These are phyloP conservation scores for Tenthredo distinguenda DNA, from an alignment of 2,888 invertebrate species.

Conservation along the genomic window DNA sequence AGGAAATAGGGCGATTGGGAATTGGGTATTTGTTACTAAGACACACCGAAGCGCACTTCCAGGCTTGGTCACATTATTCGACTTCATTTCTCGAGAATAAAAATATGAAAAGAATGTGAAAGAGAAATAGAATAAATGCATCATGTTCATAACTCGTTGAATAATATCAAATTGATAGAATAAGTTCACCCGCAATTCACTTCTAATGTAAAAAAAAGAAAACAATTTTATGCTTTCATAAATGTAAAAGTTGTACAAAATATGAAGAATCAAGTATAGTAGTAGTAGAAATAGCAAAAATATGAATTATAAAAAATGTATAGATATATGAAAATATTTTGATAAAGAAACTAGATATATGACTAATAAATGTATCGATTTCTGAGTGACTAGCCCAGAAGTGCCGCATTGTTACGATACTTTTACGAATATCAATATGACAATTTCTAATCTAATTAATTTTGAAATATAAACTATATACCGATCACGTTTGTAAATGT, in stretches of 20 bases:
- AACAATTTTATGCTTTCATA: background rate
- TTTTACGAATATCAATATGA: slow-evolving; percentile 57
- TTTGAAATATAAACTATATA: slow-evolving; percentile 62
- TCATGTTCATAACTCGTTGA: background rate
- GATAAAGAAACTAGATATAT: background rate
- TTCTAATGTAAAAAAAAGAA: background rate
- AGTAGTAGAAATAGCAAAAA: background rate
- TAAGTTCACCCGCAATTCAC: background rate
- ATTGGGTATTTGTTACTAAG: slow-evolving; percentile 54
- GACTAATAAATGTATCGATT: background rate
- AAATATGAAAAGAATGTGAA: background rate
- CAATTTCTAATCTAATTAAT: slow-evolving; percentile 57
- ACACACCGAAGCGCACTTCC: slow-evolving; percentile 60
- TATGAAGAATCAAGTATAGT: background rate
- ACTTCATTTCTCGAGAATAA: background rate
- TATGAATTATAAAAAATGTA: background rate
- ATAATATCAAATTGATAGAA: background rate
- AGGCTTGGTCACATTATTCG: slow-evolving; percentile 53
- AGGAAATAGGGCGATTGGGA: slow-evolving; percentile 50
- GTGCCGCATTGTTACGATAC: slow-evolving; percentile 58
- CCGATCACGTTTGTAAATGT: slow-evolving; percentile 57
- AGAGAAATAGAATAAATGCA: background rate
- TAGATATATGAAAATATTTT: background rate
- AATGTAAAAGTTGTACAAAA: background rate
- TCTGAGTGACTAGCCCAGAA: slow-evolving; percentile 46